Percentiles rank a stretch among this genome's conserved stretches.
phyloP scores from a whole-genome alignment of 2,888 invertebrate species.

The Conchocele bisecta region DNA sequence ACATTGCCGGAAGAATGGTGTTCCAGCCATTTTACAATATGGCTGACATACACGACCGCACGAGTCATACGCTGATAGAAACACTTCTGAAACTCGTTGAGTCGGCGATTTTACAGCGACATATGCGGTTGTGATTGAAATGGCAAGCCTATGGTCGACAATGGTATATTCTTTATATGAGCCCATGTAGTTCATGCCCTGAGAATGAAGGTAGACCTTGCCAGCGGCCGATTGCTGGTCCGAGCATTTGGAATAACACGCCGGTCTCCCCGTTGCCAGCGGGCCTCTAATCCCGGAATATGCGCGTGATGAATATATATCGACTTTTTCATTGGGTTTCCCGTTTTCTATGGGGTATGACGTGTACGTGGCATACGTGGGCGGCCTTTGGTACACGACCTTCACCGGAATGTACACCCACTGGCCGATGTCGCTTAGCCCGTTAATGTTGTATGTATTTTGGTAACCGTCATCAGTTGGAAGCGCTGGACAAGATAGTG shows the following conservation, averaged over 20 bases:
- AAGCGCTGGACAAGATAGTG: constrained; percentile 47
- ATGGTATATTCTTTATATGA: constrained; percentile 73
- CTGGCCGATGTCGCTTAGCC: constrained; percentile 66
- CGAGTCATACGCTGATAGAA: constrained; percentile 62
- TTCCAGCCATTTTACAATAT: constrained; percentile 51
- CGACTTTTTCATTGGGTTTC: constrained; percentile 51
- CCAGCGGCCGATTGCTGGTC: constrained; percentile 62
- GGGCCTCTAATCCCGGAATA: constrained; percentile 54
- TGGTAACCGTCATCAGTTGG: constrained; percentile 61
- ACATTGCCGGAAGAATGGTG: constrained; percentile 45
- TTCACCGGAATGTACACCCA: constrained; percentile 76
- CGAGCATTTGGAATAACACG: constrained; percentile 50
- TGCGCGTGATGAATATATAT: constrained; percentile 67
- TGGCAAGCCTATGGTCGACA: constrained; percentile 70
- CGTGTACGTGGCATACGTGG: constrained; percentile 60
- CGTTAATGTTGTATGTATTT: constrained; percentile 73
- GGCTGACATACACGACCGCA: constrained; percentile 66
- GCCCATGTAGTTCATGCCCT: constrained; percentile 74
- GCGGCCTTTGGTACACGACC: constrained; percentile 71
- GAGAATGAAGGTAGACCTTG: constrained; percentile 68
- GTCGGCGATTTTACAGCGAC: constrained; percentile 72
- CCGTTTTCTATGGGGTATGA: constrained; percentile 70
- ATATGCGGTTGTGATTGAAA: constrained; percentile 70
- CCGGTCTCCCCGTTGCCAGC: constrained; percentile 51
- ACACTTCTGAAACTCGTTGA: constrained; percentile 48